A percentile compares a stretch with the other conserved stretches of the same genome.
Conservation (phyloP, 2,888 invertebrate species). For the Hirtodrosophila confusa region DNA sequence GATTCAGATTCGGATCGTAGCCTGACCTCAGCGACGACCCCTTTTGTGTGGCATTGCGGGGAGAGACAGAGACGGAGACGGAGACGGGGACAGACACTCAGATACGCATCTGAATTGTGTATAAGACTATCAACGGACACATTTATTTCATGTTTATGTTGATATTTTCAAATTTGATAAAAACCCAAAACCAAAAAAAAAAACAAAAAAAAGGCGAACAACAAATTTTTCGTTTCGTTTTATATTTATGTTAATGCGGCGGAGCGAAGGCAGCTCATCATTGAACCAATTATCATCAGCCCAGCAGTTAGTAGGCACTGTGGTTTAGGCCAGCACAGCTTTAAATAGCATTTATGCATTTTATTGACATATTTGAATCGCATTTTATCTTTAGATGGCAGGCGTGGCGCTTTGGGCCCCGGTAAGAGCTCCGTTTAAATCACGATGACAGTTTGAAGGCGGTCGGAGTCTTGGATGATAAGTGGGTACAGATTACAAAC, state of each 20-base stretch:
- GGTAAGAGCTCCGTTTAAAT: conserved; percentile 38
- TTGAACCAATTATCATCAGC: conserved; percentile 68
- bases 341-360: conserved; percentile 67
- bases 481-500: conserved; percentile 35
- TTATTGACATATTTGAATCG: conserved; percentile 73
- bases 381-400: conserved; percentile 47
- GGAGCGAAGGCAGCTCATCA: conserved; percentile 43
- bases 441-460: conserved; percentile 37
- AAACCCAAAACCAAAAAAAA: conserved; percentile 11
- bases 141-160: conserved; percentile 82
- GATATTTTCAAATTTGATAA: conserved; percentile 79
- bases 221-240: conserved; percentile 55
- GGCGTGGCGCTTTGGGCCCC: conserved; percentile 44
- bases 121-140: conserved; percentile 78
- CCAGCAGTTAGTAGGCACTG: conserved; percentile 57
- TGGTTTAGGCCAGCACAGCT: conserved; percentile 31
- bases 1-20: conserved; percentile 21
- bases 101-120: conserved; percentile 78
- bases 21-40: conserved; percentile 70
- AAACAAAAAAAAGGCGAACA: conserved; percentile 16
- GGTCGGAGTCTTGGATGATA: conserved; percentile 34
- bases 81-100: conserved; percentile 29
- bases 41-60: conserved; percentile 62
- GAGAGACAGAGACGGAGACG: neutral
- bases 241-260: conserved; percentile 66